These are phyloP conservation scores for Syngnathus floridae DNA, from an alignment of 2,113 vertebrate genomes.

Conservation along the genomic window DNA sequence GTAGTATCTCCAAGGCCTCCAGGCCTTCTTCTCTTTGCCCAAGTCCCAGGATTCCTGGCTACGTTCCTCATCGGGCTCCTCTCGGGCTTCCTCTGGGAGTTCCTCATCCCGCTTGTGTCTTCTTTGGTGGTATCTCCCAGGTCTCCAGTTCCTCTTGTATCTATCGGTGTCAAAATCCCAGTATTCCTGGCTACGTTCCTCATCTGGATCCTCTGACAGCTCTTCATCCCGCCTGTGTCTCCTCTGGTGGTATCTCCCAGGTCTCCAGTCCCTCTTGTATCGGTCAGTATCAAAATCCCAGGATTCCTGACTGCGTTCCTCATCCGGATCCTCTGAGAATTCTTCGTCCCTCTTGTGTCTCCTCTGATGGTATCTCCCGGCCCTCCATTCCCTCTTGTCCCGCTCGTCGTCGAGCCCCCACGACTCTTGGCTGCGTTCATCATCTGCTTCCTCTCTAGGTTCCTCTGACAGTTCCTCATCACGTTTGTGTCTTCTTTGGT, in stretches of 20 bases:
- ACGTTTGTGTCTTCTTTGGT: constrained; percentile 37
- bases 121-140: constrained; percentile 29
- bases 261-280: constrained; percentile 36
- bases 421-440: constrained; percentile 54
- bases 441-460: no score
- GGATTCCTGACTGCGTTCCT: constrained; percentile 46
- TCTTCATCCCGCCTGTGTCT: constrained; percentile 43
- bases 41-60: constrained; percentile 49
- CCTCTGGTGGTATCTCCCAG: constrained; percentile 39
- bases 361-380: constrained; percentile 33
- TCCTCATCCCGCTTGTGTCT: constrained; percentile 47
- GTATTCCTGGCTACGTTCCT: constrained; percentile 48
- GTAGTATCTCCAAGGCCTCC: constrained; percentile 38
- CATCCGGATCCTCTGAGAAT: constrained; percentile 24
- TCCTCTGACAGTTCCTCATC: constrained; percentile 47
- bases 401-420: no score
- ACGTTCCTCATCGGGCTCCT: constrained; percentile 42
- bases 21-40: constrained; percentile 32
- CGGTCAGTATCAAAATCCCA: constrained; percentile 35
- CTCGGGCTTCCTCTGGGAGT: constrained; percentile 22
- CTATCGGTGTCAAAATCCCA: constrained; percentile 43
- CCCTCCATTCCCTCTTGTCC: constrained; percentile 40
- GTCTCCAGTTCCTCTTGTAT: constrained; percentile 30
- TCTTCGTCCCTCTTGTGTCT: constrained; percentile 51
- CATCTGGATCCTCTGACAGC: constrained; percentile 20